Evolutionary conservation across 2,888 invertebrate species (phyloP).

Genomic region (Drosophila paramelanica): DNA sequence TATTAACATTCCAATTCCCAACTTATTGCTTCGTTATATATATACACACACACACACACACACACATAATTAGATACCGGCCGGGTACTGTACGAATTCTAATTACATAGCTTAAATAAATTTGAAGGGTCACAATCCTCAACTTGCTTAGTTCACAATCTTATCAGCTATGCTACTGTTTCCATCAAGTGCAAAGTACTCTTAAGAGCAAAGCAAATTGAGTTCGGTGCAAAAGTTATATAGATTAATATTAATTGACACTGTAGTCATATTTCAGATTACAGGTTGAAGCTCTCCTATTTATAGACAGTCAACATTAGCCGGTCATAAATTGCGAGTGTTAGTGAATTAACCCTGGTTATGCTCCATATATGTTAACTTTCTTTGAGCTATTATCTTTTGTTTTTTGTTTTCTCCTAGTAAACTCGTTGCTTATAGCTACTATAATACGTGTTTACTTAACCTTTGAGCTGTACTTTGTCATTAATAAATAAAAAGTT

Average conservation of each 20-base stretch:
- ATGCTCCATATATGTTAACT: slow-evolving; percentile 17
- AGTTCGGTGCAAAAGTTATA: slow-evolving; percentile 22
- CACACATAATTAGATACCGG: background rate
- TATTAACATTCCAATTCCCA: slow-evolving; percentile 8
- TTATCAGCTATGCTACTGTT: slow-evolving; percentile 58
- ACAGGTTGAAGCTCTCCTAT: background rate
- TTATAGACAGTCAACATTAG: too few relatives aligned
- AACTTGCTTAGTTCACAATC: slow-evolving; percentile 50
- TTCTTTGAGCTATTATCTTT: background rate
- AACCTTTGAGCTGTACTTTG: background rate
- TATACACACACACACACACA: background rate
- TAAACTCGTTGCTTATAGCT: background rate
- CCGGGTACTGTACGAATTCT: slow-evolving; percentile 4
- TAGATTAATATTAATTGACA: slow-evolving; percentile 11
- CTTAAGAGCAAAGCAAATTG: slow-evolving; percentile 32
- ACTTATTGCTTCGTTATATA: slow-evolving; percentile 3
- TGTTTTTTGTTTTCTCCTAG: background rate
- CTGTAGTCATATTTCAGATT: background rate
- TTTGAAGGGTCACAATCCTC: slow-evolving; percentile 34
- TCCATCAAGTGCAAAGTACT: slow-evolving; percentile 58
- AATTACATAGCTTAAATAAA: slow-evolving; percentile 24
- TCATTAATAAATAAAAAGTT: background rate
- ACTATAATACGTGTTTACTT: too few relatives aligned
- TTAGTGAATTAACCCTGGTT: slow-evolving; percentile 21
- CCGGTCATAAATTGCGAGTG: slow-evolving; percentile 15